phyloP scores from a whole-genome alignment of 53 echinoderm and acorn worm species.

The Henricia sp. region DNA sequence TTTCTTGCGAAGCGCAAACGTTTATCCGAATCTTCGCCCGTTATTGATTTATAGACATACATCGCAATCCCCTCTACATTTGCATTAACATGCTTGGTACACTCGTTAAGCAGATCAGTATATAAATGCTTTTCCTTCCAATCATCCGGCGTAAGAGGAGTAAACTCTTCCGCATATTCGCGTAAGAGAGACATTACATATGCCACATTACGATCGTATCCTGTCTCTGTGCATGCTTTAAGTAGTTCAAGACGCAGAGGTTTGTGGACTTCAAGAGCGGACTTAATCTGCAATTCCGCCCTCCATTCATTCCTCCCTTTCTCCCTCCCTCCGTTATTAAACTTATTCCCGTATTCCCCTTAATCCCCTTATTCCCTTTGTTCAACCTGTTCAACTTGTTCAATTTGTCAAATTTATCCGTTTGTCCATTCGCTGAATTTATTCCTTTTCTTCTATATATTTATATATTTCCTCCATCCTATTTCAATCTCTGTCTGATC shows the following conservation, averaged over 20 bases:
- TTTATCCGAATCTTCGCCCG: neutral
- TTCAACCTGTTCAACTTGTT: too few relatives aligned
- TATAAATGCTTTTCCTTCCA: neutral
- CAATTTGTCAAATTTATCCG: too few relatives aligned
- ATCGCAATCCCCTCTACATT: neutral
- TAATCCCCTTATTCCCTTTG: too few relatives aligned
- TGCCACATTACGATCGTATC: neutral
- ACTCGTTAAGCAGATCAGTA: neutral
- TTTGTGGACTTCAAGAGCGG: neutral
- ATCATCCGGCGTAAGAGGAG: neutral
- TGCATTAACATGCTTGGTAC: neutral
- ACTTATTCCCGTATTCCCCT: too few relatives aligned
- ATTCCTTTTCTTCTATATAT: too few relatives aligned
- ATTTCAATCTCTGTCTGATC: too few relatives aligned
- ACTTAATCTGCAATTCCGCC: neutral
- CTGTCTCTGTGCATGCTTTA: constrained; percentile 1
- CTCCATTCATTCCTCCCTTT: too few relatives aligned
- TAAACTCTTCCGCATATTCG: neutral
- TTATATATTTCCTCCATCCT: too few relatives aligned
- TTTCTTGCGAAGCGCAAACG: neutral
- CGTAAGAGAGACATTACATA: constrained; percentile 3
- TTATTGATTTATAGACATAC: neutral
- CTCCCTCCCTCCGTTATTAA: too few relatives aligned
- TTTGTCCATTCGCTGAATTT: too few relatives aligned
- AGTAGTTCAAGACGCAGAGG: neutral